Conservation (phyloP, 2,888 invertebrate genomes). For the Linyphia triangularis region DNA sequence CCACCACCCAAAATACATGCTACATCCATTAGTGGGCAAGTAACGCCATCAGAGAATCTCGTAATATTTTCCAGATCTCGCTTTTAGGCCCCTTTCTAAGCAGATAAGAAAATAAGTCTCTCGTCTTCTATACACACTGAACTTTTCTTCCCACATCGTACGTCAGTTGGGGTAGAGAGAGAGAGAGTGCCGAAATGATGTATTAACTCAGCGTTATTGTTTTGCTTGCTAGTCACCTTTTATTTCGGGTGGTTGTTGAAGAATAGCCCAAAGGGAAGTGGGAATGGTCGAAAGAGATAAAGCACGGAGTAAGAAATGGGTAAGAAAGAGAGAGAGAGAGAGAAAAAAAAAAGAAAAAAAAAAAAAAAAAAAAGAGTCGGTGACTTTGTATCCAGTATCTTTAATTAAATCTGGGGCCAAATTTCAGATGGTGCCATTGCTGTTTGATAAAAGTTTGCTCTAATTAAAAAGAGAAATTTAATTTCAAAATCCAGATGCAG, state of each 20-base stretch:
- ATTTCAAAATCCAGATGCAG: too few relatives aligned
- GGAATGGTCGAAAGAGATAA: not conserved
- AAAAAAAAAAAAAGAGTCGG: too few relatives aligned
- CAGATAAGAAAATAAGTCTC: slow-evolving; percentile 18
- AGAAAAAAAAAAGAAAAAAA: too few relatives aligned
- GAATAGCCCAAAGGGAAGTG: too few relatives aligned
- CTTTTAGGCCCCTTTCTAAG: slow-evolving; percentile 23
- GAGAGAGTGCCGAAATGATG: slow-evolving; percentile 27
- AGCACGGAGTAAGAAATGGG: not conserved
- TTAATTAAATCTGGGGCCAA: too few relatives aligned
- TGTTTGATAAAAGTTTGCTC: too few relatives aligned
- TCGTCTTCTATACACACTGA: not conserved
- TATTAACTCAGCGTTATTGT: slow-evolving; percentile 37
- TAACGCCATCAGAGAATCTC: slow-evolving; percentile 15
- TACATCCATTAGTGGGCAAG: slow-evolving; percentile 26
- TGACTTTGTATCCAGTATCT: too few relatives aligned
- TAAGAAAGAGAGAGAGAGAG: too few relatives aligned
- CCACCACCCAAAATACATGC: not conserved
- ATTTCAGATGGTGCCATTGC: too few relatives aligned
- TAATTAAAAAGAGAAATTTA: too few relatives aligned
- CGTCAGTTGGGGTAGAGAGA: not conserved
- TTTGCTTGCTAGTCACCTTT: slow-evolving; percentile 33
- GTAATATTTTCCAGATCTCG: slow-evolving; percentile 39
- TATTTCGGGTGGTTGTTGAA: slow-evolving; percentile 15
- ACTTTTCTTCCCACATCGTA: not conserved